phyloP scores from a whole-genome alignment of 1,140 invertebrate species.

The Anagrus nilaparvatae region DNA sequence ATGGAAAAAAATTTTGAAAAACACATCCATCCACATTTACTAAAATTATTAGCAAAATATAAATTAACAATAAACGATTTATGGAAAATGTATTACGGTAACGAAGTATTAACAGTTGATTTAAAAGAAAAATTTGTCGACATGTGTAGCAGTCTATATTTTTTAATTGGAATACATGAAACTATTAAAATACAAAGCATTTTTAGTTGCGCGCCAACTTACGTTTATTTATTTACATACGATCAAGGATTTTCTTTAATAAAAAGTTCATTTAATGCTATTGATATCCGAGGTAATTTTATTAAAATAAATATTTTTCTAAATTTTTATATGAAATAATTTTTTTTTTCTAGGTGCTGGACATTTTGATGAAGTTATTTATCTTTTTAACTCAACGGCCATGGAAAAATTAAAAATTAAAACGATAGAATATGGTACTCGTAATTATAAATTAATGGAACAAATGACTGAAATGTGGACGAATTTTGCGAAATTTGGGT shows the following conservation, averaged over 20 bases:
- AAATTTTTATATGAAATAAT: no score
- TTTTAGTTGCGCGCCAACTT: constrained; percentile 27
- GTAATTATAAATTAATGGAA: constrained; percentile 7
- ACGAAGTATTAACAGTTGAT: constrained; percentile 23
- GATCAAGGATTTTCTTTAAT: constrained; percentile 13
- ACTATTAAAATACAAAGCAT: constrained; percentile 33
- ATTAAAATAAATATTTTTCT: neutral
- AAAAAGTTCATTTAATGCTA: no score
- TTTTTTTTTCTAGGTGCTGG: constrained; percentile 18
- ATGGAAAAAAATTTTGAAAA: constrained; percentile 12
- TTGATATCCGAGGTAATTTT: no score
- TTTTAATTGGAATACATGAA: constrained; percentile 33
- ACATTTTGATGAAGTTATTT: constrained; percentile 27
- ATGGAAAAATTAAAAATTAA: neutral
- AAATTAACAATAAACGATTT: constrained; percentile 15
- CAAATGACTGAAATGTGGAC: constrained; percentile 21
- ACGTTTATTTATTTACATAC: constrained; percentile 43
- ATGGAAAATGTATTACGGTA: constrained; percentile 26
- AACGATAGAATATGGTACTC: neutral
- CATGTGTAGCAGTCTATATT: constrained; percentile 37
- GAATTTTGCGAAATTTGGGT: constrained; percentile 23
- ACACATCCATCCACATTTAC: constrained; percentile 9
- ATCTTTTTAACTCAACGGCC: constrained; percentile 17
- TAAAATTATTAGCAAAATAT: constrained; percentile 8
- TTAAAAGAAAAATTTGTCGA: constrained; percentile 29